These are phyloP conservation scores for Bovichtus variegatus DNA, from an alignment of 2,797 vertebrate genomes.

Conservation along the genomic window DNA sequence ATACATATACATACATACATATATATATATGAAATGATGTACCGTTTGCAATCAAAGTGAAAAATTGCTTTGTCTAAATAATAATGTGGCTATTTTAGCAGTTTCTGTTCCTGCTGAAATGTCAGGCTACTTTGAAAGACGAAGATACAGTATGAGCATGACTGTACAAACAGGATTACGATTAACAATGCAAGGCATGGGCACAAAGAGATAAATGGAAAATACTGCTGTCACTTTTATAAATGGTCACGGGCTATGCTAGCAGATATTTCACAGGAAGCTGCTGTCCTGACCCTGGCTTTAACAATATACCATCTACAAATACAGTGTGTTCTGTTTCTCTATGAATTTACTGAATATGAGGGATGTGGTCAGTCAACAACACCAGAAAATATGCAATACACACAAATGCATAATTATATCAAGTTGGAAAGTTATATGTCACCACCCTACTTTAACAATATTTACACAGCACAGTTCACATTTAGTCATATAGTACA, in stretches of 20 bases:
- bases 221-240: conserved; percentile 14
- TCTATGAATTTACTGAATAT: neutral
- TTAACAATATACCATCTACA: conserved; percentile 4
- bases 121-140: neutral
- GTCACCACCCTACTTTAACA: neutral
- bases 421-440: neutral
- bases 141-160: neutral
- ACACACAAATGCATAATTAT: neutral
- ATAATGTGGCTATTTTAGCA: neutral
- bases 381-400: neutral
- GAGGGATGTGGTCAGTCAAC: neutral
- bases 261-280: conserved; percentile 13
- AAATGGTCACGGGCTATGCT: neutral
- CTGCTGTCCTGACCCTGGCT: neutral
- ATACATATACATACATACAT: no score
- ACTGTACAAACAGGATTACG: neutral
- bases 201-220: conserved; percentile 7
- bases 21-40: no score
- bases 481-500: neutral
- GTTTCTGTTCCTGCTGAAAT: neutral
- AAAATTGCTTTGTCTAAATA: neutral
- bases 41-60: no score
- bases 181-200: conserved; percentile 15
- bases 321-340: neutral
- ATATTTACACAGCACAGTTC: neutral